Evolutionary conservation across 2,797 vertebrate genomes (phyloP).

Genomic region (Semotilus atromaculatus): DNA sequence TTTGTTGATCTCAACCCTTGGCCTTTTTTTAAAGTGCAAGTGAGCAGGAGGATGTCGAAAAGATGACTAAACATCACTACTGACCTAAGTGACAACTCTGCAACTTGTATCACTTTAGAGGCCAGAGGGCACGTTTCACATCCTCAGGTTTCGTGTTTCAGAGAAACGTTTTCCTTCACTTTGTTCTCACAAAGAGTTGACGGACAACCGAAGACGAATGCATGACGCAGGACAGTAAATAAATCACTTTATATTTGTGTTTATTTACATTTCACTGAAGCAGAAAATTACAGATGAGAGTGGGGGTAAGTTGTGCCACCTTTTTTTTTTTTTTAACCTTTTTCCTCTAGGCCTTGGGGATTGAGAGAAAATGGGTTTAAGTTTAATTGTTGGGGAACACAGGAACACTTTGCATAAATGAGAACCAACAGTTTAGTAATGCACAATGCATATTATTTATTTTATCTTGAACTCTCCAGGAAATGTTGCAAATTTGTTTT

Average conservation of each 20-base stretch:
- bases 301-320: slow-evolving; percentile 5
- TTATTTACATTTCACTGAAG: not conserved
- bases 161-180: slow-evolving; percentile 57
- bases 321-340: too few species aligned
- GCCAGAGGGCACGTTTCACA: slow-evolving; percentile 65
- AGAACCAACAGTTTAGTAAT: not conserved
- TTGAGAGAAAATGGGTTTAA: not conserved
- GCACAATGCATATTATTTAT: not conserved
- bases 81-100: slow-evolving; percentile 66
- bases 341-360: not conserved
- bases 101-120: slow-evolving; percentile 71
- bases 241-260: slow-evolving; percentile 2
- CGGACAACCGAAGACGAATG: slow-evolving; percentile 62
- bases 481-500: too few species aligned
- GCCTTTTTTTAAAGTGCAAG: slow-evolving; percentile 19
- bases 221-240: slow-evolving; percentile 25
- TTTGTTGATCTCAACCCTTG: slow-evolving; percentile 21
- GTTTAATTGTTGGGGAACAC: not conserved
- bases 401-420: not conserved
- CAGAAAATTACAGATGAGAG: too few species aligned
- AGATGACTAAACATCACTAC: slow-evolving; percentile 59
- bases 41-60: slow-evolving; percentile 50
- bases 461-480: not conserved
- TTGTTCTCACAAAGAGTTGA: slow-evolving; percentile 67
- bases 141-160: slow-evolving; percentile 71